A percentile compares a stretch with the other conserved stretches of the same genome.
Conservation (phyloP, 2,113 vertebrate species). For the Cebidichthys violaceus region DNA sequence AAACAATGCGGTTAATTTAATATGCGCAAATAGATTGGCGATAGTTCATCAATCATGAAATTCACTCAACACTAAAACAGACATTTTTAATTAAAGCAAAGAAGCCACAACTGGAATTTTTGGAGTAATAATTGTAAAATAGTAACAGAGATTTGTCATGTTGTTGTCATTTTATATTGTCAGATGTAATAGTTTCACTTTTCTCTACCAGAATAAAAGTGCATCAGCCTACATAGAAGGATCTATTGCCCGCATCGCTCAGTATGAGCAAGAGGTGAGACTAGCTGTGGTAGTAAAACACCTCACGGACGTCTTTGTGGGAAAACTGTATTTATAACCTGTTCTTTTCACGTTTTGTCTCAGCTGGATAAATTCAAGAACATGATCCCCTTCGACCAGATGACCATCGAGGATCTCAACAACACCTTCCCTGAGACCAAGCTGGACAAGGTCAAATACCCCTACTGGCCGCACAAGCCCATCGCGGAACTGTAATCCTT, state of each 20-base stretch:
- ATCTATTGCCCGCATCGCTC: slow-evolving; percentile 87
- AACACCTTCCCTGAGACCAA: slow-evolving; percentile 90
- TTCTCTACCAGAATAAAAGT: slow-evolving; percentile 82
- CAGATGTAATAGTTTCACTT: slow-evolving; percentile 13
- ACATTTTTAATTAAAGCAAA: background rate
- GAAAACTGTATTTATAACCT: background rate
- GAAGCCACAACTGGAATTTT: background rate
- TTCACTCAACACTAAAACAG: background rate
- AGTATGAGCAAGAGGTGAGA: slow-evolving; percentile 88
- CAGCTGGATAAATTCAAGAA: slow-evolving; percentile 89
- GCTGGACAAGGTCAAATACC: slow-evolving; percentile 90
- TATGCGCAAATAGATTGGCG: background rate
- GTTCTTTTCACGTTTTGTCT: slow-evolving; percentile 4
- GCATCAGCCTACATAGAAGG: slow-evolving; percentile 82
- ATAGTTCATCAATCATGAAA: background rate
- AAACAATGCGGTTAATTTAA: background rate
- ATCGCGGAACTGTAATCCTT: slow-evolving; percentile 87
- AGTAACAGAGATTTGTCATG: background rate
- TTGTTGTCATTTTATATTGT: background rate
- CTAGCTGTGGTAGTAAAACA: background rate
- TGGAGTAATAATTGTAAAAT: background rate
- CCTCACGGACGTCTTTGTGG: too few species aligned
- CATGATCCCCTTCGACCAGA: slow-evolving; percentile 97
- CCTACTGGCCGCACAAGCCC: slow-evolving; percentile 93
- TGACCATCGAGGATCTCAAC: slow-evolving; percentile 91